Percentiles rank a stretch among this genome's conserved stretches.
phyloP scores from a whole-genome alignment of 2,797 vertebrate species.

The Okamejei kenojei region DNA sequence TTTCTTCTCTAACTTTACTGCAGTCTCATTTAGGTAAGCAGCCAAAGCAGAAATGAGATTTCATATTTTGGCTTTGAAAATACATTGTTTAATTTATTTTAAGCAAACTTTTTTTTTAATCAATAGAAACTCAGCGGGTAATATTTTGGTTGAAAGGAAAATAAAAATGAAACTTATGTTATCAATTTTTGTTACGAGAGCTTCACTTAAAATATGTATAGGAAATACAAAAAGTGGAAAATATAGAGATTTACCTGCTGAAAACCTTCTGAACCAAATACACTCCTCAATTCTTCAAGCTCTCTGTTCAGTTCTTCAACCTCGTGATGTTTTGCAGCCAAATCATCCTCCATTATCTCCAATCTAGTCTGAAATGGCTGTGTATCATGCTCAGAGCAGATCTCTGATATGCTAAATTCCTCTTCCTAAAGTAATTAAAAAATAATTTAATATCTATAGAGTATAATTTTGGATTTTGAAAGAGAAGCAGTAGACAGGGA shows the following conservation, averaged over 20 bases:
- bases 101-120: background rate
- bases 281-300: slow-evolving; percentile 75
- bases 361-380: slow-evolving; percentile 53
- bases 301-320: slow-evolving; percentile 78
- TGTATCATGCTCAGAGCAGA: slow-evolving; percentile 58
- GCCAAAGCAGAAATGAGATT: background rate
- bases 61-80: background rate
- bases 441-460: slow-evolving; percentile 49
- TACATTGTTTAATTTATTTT: background rate
- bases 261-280: slow-evolving; percentile 78
- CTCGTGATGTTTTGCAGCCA: slow-evolving; percentile 69
- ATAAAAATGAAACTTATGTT: background rate
- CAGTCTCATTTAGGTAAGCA: background rate
- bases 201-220: slow-evolving; percentile 43
- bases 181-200: slow-evolving; percentile 41
- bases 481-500: slow-evolving; percentile 41
- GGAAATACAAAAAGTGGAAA: background rate
- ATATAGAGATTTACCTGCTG: slow-evolving; percentile 72
- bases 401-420: slow-evolving; percentile 63
- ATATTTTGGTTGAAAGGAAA: background rate
- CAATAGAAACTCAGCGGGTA: no score
- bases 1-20: background rate
- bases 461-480: slow-evolving; percentile 46
- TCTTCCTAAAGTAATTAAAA: slow-evolving; percentile 75
- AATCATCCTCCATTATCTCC: slow-evolving; percentile 71